Evolutionary conservation across 2,888 invertebrate species (phyloP).

Genomic region (Lycaena phlaeas): DNA sequence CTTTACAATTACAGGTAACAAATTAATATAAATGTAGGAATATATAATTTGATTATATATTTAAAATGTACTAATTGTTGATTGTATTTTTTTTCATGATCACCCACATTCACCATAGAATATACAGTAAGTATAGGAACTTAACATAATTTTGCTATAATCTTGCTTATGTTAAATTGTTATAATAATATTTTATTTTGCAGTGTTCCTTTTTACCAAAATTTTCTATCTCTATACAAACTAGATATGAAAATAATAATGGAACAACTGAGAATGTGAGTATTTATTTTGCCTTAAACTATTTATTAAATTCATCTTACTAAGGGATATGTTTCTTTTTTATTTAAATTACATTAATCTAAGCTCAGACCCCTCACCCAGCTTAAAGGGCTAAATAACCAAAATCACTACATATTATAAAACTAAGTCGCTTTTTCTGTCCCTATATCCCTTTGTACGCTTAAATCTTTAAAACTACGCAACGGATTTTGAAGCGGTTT

Average conservation of each 20-base stretch:
- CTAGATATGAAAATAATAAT: conserved; percentile 91
- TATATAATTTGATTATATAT: conserved; percentile 6
- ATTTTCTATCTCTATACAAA: conserved; percentile 88
- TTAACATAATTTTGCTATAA: conserved; percentile 3
- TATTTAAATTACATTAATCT: no score
- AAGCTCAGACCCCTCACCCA: no score
- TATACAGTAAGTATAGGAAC: conserved; percentile 81
- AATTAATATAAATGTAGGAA: background rate
- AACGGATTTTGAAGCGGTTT: no score
- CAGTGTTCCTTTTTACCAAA: conserved; percentile 94
- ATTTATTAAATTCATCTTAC: no score
- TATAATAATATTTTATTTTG: conserved; percentile 32
- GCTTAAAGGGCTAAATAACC: no score
- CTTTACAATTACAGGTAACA: conserved; percentile 85
- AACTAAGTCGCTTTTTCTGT: no score
- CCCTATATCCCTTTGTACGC: no score
- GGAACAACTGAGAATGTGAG: conserved; percentile 91
- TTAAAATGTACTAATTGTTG: conserved; percentile 11
- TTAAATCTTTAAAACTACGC: no score
- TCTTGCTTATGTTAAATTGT: background rate
- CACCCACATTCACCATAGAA: conserved; percentile 65
- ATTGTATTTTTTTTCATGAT: conserved; percentile 39
- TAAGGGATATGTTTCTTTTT: no score
- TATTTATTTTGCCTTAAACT: no score
- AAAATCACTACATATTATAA: no score